Evolutionary conservation across 2,888 invertebrate genomes (phyloP), one percentile per base, ranked within the genome.

Genomic region (Athalia rosae): DNA sequence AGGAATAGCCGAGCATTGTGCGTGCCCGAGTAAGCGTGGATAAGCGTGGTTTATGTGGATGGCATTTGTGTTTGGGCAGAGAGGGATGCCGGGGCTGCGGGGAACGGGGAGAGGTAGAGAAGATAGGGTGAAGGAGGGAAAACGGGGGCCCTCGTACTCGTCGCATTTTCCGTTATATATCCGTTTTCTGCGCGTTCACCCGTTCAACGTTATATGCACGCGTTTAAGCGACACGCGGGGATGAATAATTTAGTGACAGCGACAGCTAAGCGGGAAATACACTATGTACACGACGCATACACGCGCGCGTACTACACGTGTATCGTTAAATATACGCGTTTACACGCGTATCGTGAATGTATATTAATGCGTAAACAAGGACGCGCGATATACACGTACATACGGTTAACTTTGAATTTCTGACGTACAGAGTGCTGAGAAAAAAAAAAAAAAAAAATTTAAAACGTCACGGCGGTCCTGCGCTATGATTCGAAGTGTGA

Each of bases 1-100:
- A 28, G 28, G 28, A 28, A 28, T 28, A 28, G 28, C 28, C 28
- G 84, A 80, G 84, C 85, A 85, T 88, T 89, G 89, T 89, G 81
- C 84, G 83, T 76, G 85, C 78, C 80, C 87, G 86, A 85, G 86
- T 84, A 84, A 89, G 88, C 88, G 87, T 89, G 48, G 74, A 53
- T 50, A 53, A 50, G 53, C 50, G 47, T 56, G 53, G 53, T 15
- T 28, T 28, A 28, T 28, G 28, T 28, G 28, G 28, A 28, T 28
- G 76, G 79, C 56, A 43, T 59, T 7, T 74, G 62, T 66, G 53
- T 69, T 47, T 28, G 28, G 28, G 28, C 28, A 28, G 28, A 28
- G 43, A 41, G 43, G 7, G 15, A 9, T 71, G 11, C 56, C 53
- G 7, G 53, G 8, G 48, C 13, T 66, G 15, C 69, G 11, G 5